Percentiles rank a stretch among this genome's conserved stretches.
These are phyloP conservation scores for Nomada fucata DNA, from an alignment of 2,888 invertebrate genomes.

Conservation along the genomic window DNA sequence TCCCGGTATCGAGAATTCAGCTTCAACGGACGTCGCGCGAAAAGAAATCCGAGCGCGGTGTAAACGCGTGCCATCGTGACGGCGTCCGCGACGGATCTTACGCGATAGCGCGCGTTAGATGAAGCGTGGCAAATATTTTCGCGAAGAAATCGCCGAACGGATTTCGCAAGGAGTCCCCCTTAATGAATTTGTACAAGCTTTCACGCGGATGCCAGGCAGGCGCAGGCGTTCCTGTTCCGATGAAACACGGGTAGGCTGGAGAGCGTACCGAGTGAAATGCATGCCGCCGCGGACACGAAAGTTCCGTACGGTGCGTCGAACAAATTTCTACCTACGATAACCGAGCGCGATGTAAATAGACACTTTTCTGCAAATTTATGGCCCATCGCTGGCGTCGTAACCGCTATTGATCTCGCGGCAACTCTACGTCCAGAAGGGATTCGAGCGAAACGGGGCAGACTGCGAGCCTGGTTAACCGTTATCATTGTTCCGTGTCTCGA, in stretches of 20 bases:
- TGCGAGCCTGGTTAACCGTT: conserved; percentile 45
- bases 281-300: neutral
- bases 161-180: conserved; percentile 18
- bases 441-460: neutral
- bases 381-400: neutral
- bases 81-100: conserved; percentile 1
- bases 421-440: neutral
- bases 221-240: conserved; percentile 4
- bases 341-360: neutral
- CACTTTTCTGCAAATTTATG: neutral
- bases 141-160: conserved; percentile 35
- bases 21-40: neutral
- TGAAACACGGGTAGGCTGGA: neutral
- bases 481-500: conserved; percentile 39
- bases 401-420: neutral
- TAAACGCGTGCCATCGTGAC: conserved; percentile 4
- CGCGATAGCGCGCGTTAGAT: conserved; percentile 27
- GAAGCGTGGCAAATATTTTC: conserved; percentile 39
- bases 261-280: conserved; percentile 3
- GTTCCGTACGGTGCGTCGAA: neutral
- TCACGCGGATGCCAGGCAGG: conserved; percentile 33
- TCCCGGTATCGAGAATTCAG: neutral
- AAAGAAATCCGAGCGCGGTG: conserved; percentile 13
- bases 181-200: conserved; percentile 58
- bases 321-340: neutral